phyloP scores from a whole-genome alignment of 2,888 invertebrate genomes.

The Lordiphosa andalusiaca region DNA sequence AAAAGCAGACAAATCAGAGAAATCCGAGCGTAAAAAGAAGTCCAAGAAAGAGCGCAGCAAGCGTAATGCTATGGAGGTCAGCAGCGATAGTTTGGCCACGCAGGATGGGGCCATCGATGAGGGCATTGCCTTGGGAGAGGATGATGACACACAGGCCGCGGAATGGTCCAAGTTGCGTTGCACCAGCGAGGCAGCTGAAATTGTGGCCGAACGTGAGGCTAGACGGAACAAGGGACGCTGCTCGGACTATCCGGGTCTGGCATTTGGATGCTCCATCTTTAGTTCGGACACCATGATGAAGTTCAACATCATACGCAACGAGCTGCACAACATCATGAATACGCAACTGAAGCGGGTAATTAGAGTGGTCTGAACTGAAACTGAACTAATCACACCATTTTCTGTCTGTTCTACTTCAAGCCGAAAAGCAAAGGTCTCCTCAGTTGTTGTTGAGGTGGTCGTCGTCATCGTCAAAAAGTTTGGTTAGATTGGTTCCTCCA shows the following conservation, averaged over 20 bases:
- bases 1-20: constrained; percentile 53
- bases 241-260: constrained; percentile 95
- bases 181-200: constrained; percentile 93
- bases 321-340: constrained; percentile 98
- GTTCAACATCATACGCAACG: constrained; percentile 97
- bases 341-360: constrained; percentile 97
- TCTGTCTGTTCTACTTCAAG: constrained; percentile 27
- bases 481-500: constrained; percentile 52
- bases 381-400: constrained; percentile 23
- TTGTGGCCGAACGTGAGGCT: constrained; percentile 91
- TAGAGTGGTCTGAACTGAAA: constrained; percentile 22
- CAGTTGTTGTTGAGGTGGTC: constrained; percentile 13
- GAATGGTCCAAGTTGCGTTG: constrained; percentile 92
- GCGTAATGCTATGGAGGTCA: constrained; percentile 59
- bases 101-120: constrained; percentile 79
- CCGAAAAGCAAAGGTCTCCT: constrained; percentile 12
- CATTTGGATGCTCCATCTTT: constrained; percentile 94
- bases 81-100: constrained; percentile 64
- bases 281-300: constrained; percentile 99
- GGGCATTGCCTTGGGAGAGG: constrained; percentile 82
- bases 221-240: constrained; percentile 88
- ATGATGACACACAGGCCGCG: constrained; percentile 89
- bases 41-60: constrained; percentile 68
- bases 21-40: constrained; percentile 68
- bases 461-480: constrained; percentile 38